These are phyloP conservation scores for Porites lutea DNA, from an alignment of 64 coral and sea anemone genomes.

Conservation along the genomic window DNA sequence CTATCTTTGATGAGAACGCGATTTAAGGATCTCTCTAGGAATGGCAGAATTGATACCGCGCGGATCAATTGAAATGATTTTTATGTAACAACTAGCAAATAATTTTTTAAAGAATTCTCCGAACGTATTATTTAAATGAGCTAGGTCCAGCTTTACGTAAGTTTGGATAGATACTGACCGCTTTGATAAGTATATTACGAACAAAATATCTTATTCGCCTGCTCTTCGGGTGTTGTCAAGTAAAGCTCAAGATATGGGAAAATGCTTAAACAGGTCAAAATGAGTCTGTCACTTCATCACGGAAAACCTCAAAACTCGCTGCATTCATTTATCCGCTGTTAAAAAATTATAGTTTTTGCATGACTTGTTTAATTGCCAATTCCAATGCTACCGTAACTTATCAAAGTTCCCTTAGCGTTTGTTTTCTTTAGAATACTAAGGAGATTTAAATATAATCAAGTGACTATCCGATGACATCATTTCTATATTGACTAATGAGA, in stretches of 20 bases:
- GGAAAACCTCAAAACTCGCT: not conserved
- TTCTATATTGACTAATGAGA: constrained; percentile 1
- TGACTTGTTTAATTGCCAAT: not conserved
- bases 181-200: not conserved
- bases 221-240: too few species aligned
- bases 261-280: too few species aligned
- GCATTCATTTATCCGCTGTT: not conserved
- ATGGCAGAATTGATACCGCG: too few species aligned
- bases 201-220: too few species aligned
- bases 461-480: constrained; percentile 22
- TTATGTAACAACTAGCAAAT: too few species aligned
- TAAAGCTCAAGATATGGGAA: too few species aligned
- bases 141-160: too few species aligned
- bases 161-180: not conserved
- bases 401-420: not conserved
- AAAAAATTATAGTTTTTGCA: not conserved
- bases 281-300: not conserved
- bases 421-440: constrained; percentile 17
- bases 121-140: too few species aligned
- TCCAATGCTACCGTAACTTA: not conserved
- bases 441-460: constrained; percentile 14
- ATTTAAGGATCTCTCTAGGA: too few species aligned
- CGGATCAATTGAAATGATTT: too few species aligned
- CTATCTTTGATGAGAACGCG: too few species aligned
- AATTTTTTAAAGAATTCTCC: too few species aligned